These are phyloP conservation scores for Rhabdomys dilectus DNA, from an alignment of 2,113 vertebrate genomes.

Conservation along the genomic window DNA sequence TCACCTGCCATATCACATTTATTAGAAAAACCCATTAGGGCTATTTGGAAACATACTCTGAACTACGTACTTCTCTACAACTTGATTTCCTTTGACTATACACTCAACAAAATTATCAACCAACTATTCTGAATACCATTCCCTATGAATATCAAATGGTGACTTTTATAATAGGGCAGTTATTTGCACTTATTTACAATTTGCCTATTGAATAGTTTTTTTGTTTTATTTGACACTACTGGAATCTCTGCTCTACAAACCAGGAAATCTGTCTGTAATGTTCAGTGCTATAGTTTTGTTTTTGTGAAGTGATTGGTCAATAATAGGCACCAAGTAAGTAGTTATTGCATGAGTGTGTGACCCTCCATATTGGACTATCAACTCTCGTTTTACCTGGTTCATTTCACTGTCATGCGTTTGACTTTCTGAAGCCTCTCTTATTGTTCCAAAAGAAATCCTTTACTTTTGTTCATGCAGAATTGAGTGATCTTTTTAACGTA, in stretches of 20 bases:
- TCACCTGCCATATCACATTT: not conserved
- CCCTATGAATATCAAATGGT: not conserved
- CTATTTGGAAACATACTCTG: not conserved
- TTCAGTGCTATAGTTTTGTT: not conserved
- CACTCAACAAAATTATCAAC: not conserved
- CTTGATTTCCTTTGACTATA: not conserved
- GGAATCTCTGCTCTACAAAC: not conserved
- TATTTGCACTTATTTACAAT: not conserved
- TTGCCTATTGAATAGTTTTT: not conserved
- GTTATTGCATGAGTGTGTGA: not conserved
- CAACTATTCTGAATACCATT: not conserved
- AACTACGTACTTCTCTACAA: not conserved
- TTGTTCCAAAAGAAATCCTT: not conserved
- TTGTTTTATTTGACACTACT: not conserved
- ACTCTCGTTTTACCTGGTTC: not conserved
- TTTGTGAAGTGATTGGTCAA: not conserved
- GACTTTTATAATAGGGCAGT: not conserved
- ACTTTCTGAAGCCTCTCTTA: not conserved
- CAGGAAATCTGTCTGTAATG: not conserved
- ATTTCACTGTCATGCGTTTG: not conserved
- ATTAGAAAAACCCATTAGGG: not conserved
- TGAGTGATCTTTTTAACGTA: not conserved
- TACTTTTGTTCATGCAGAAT: not conserved
- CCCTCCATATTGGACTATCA: not conserved
- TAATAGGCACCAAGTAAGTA: not conserved